Percentiles rank a stretch among this genome's conserved stretches.
These are phyloP conservation scores for Leptopterna dolabrata DNA, from an alignment of 2,888 invertebrate species.

Conservation along the genomic window DNA sequence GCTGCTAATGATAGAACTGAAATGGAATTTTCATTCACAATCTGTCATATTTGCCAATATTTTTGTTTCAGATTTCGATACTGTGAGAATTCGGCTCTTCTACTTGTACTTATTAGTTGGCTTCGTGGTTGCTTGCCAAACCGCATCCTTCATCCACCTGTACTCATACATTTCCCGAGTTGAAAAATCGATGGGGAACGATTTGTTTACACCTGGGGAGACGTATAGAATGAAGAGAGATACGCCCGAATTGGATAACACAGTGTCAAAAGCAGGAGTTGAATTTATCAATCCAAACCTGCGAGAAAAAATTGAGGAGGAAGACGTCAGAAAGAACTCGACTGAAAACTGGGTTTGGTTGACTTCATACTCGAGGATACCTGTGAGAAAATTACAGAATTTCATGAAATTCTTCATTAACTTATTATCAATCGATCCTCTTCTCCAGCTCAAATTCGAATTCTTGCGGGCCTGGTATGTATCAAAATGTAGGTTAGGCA, in stretches of 20 bases:
- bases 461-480: too few relatives aligned
- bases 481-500: too few relatives aligned
- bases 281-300: conserved; percentile 81
- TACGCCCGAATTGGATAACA: conserved; percentile 58
- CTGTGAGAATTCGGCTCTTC: background rate
- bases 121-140: conserved; percentile 21
- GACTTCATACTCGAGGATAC: conserved; percentile 87
- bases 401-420: too few relatives aligned
- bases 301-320: conserved; percentile 74
- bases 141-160: conserved; percentile 43
- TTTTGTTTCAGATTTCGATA: conserved; percentile 36
- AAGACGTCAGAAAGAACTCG: conserved; percentile 70
- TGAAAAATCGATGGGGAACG: conserved; percentile 26
- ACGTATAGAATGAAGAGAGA: conserved; percentile 53
- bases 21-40: too few relatives aligned
- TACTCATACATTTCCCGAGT: conserved; percentile 44
- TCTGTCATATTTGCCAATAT: background rate
- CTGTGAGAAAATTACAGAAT: conserved; percentile 70
- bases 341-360: conserved; percentile 87
- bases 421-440: too few relatives aligned
- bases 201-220: background rate
- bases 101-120: conserved; percentile 32
- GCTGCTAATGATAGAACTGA: too few relatives aligned
- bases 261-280: conserved; percentile 70
- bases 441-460: too few relatives aligned